phyloP scores from a whole-genome alignment of 2,797 vertebrate genomes.

The Gephyroberyx darwinii region DNA sequence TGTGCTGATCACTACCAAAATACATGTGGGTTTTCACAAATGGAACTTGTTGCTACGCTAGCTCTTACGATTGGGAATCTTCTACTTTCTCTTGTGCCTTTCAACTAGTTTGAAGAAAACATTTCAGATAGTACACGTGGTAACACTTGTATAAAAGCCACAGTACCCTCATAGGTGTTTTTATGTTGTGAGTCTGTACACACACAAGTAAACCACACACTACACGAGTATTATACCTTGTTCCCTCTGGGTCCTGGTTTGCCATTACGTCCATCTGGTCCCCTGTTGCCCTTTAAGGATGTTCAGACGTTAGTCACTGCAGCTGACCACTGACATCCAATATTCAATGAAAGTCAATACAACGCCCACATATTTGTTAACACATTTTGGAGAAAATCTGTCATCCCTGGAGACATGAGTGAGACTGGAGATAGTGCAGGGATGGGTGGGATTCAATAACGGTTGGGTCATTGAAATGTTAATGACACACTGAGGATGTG shows the following conservation, averaged over 20 bases:
- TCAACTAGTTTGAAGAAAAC: not conserved
- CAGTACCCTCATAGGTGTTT: no score
- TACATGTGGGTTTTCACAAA: not conserved
- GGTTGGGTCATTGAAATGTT: no score
- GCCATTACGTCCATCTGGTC: constrained; percentile 83
- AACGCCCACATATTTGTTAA: not conserved
- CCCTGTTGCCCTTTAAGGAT: constrained; percentile 84
- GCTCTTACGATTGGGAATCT: no score
- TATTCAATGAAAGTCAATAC: not conserved
- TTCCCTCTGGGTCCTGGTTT: constrained; percentile 82
- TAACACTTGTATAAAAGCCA: no score
- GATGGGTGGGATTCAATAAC: no score
- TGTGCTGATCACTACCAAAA: not conserved
- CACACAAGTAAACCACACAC: no score
- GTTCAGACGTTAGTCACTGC: constrained; percentile 39
- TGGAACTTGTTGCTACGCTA: not conserved
- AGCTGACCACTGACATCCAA: not conserved
- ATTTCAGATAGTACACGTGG: not conserved
- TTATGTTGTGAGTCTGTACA: no score
- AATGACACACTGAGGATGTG: not conserved
- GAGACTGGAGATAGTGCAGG: not conserved
- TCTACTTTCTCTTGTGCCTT: not conserved
- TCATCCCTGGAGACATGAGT: not conserved
- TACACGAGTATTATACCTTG: constrained; percentile 74
- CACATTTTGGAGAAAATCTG: not conserved